Evolutionary conservation across 2,888 invertebrate genomes (phyloP).

Genomic region (Diadegma fenestrale): DNA sequence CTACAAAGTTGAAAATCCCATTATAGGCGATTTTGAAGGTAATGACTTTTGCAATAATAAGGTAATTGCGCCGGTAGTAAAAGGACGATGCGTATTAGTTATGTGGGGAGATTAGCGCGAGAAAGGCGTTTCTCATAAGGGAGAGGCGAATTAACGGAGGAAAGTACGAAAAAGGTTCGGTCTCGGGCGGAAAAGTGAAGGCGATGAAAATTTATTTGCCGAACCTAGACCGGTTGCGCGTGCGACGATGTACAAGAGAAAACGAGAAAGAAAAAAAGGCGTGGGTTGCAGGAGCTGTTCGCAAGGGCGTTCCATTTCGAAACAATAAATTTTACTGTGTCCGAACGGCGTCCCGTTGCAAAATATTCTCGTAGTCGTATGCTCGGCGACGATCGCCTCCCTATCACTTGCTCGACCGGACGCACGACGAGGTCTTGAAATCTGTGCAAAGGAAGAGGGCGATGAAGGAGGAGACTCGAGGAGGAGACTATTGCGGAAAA

Average conservation of each 20-base stretch:
- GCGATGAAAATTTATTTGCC: conserved; percentile 75
- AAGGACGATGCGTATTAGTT: not conserved
- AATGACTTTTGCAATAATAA: not conserved
- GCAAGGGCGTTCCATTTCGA: conserved; percentile 62
- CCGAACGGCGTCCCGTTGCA: conserved; percentile 55
- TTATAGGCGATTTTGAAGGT: not conserved
- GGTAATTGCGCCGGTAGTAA: not conserved
- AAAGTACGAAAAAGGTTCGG: conserved; percentile 38
- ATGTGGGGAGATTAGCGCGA: not conserved
- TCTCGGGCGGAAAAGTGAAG: conserved; percentile 12
- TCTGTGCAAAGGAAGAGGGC: not conserved
- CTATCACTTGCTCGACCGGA: conserved; percentile 40
- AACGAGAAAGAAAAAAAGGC: conserved; percentile 35
- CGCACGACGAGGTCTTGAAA: conserved; percentile 9
- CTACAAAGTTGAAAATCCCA: not conserved
- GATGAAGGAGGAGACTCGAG: not conserved
- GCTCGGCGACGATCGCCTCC: conserved; percentile 13
- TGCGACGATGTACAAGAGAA: not conserved
- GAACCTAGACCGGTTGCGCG: conserved; percentile 15
- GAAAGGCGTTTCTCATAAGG: not conserved
- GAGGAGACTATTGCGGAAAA: not conserved
- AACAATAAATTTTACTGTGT: conserved; percentile 75
- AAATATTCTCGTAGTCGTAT: conserved; percentile 37
- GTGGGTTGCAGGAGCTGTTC: conserved; percentile 64
- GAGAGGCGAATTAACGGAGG: not conserved